Base-by-base conservation (phyloP, 2,888 invertebrate genomes). In the Philopedon plagiatum region DNA sequence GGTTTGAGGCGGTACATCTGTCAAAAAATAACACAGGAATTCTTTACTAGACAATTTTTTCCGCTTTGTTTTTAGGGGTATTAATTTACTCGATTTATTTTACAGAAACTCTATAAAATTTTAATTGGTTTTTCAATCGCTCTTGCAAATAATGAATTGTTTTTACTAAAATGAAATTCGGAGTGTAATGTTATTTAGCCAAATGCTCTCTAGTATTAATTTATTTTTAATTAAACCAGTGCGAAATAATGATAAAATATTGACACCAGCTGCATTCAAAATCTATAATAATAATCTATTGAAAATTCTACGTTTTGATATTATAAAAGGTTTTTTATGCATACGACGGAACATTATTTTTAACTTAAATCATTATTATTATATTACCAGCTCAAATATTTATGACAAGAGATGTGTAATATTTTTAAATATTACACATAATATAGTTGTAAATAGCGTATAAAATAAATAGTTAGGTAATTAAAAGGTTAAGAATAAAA, bases 171-270 rank as follows among this genome's bases (percentile, higher is more conserved):
- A 71, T 71, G 60, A 71, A 71, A 71, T 71, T 64, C 65, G 65
- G 57, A 70, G 64, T 69, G 46, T 69, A 73, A 73, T 69, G 64
- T 68, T 73, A 73, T 73, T 69, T 69, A 68, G 64, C 63, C 68
- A 73, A 65, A 73, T 73, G 64, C 68, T 73, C 61, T 70, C 73
- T 61, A 70, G 60, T 73, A 70, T 73, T 73, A 73, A 73, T 73
- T 73, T 70, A 73, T 64, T 73, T 73, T 73, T 70, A 70, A 73
- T 73, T 73, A 73, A 73, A 73, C 58, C 70, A 58, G 65, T 51
- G 65, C 64, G 41, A 70, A 70, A 73, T 73, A 73, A 73, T 73
- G 70, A 73, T 73, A 64, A 73, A 69, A 73, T 70, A 73, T 73
- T 69, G 60, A 73, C 69, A 65, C 65, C 73, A 73, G 73, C 51